phyloP scores from a whole-genome alignment of 2,797 vertebrate species.

The Artibeus lituratus region DNA sequence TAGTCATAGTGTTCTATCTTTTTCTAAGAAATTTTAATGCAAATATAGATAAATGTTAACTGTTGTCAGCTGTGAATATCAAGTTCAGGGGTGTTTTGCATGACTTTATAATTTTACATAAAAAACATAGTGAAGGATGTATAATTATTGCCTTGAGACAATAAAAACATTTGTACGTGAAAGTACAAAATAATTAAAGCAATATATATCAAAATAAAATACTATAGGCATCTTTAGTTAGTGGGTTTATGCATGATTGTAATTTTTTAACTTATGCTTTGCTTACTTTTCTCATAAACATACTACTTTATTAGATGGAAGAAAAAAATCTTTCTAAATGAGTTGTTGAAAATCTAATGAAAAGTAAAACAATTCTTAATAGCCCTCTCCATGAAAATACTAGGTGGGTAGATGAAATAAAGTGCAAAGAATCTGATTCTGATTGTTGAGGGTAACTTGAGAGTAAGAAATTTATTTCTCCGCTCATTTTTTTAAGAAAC shows the following conservation, averaged over 20 bases:
- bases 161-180: not conserved
- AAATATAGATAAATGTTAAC: not conserved
- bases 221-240: not conserved
- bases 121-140: not conserved
- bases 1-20: not conserved
- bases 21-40: not conserved
- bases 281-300: constrained; percentile 11
- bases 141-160: not conserved
- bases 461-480: not conserved
- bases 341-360: not conserved
- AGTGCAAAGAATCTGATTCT: not conserved
- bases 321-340: not conserved
- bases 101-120: not conserved
- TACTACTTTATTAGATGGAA: not conserved
- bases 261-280: constrained; percentile 32
- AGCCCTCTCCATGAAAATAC: not conserved
- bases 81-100: not conserved
- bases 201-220: not conserved
- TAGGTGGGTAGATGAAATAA: not conserved
- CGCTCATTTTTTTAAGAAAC: not conserved
- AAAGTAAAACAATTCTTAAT: constrained; percentile 8
- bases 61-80: not conserved
- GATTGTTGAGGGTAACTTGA: not conserved
- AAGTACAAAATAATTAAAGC: not conserved
- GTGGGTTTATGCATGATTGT: not conserved